Conservation (phyloP, 2,797 vertebrate species). For the Crossoptilon crossoptilon region DNA sequence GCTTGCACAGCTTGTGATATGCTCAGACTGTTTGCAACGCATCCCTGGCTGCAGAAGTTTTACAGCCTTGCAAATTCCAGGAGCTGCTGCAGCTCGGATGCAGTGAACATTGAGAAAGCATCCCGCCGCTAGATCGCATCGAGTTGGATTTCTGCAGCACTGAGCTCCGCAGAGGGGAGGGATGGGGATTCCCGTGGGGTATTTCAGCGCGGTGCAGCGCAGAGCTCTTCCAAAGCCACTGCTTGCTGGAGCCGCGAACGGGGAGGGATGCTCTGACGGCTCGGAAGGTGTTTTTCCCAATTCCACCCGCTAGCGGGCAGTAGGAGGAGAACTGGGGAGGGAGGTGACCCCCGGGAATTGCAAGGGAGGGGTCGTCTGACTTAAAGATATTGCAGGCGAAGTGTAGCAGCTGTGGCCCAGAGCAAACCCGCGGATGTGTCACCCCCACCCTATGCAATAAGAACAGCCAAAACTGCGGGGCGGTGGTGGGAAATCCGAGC, state of each 20-base stretch:
- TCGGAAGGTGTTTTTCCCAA: background rate
- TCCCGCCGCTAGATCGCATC: background rate
- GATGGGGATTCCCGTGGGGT: background rate
- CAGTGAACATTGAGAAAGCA: background rate
- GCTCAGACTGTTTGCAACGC: no score
- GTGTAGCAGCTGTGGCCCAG: background rate
- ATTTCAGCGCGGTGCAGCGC: background rate
- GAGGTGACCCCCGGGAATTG: fast-evolving
- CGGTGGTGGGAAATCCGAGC: background rate
- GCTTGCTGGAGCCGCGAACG: background rate
- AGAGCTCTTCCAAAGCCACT: background rate
- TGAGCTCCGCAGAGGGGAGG: background rate
- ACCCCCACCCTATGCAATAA: background rate
- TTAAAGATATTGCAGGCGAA: background rate
- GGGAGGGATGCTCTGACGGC: background rate
- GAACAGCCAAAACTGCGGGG: background rate
- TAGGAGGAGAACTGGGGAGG: background rate
- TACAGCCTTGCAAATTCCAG: background rate
- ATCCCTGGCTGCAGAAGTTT: background rate
- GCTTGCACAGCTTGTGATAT: fast-evolving
- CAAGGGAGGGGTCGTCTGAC: background rate
- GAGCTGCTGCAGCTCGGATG: background rate
- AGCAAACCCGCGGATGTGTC: background rate
- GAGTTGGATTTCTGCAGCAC: background rate
- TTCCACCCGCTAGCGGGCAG: background rate